These are phyloP conservation scores for Standfussiana lucernea DNA, from an alignment of 2,888 invertebrate genomes.

Conservation along the genomic window DNA sequence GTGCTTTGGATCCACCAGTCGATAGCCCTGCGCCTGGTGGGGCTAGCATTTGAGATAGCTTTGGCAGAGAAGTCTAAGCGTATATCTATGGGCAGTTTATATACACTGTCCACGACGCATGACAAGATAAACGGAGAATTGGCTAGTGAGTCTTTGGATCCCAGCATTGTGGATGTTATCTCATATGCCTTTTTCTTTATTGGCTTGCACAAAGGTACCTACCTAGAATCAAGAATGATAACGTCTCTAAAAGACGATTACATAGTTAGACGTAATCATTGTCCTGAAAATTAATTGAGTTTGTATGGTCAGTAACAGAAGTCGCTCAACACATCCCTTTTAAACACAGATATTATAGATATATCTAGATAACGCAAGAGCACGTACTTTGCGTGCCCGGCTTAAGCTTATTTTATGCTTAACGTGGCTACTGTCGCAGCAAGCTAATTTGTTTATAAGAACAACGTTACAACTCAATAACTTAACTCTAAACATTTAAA, in stretches of 20 bases:
- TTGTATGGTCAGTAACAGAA: background rate
- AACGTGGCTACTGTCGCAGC: too few species aligned
- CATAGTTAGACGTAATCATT: background rate
- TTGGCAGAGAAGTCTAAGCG: slow-evolving; percentile 67
- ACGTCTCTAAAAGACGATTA: background rate
- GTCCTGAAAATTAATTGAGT: background rate
- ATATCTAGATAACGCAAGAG: too few species aligned
- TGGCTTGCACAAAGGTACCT: slow-evolving; percentile 94
- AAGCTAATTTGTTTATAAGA: too few species aligned
- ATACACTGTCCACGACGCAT: background rate
- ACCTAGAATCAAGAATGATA: background rate
- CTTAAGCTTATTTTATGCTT: too few species aligned
- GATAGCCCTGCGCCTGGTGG: slow-evolving; percentile 95
- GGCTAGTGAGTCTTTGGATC: slow-evolving; percentile 78
- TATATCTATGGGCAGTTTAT: background rate
- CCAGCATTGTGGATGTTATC: slow-evolving; percentile 92
- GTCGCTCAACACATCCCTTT: background rate
- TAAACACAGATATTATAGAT: too few species aligned
- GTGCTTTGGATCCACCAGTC: slow-evolving; percentile 95
- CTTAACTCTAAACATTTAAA: background rate
- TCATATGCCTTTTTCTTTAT: slow-evolving; percentile 95
- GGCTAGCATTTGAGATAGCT: slow-evolving; percentile 95
- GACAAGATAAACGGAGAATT: slow-evolving; percentile 52
- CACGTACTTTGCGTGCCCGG: too few species aligned
- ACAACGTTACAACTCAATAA: too few species aligned